Base-by-base conservation (phyloP, 2,888 invertebrate species). In the Caenorhabditis drosophilae region DNA sequence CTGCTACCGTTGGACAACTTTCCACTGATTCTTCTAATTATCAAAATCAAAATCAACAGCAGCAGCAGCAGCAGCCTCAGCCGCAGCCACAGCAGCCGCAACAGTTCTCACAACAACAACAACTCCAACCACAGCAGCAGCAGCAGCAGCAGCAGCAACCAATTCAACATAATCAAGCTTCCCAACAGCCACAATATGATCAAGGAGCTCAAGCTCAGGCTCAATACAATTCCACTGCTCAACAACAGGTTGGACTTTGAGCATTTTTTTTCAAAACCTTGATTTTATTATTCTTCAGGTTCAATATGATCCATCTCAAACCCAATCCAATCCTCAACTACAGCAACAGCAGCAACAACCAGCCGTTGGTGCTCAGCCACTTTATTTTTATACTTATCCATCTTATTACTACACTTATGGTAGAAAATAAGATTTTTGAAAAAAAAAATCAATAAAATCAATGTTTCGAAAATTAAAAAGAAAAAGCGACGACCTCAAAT, bases 401-500 rank as follows among this genome's bases (percentile, higher is more conserved):
- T 67, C 62, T 36, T 66, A 66, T 35, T 68, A 68, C 42, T 64
- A 64, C 23, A 45, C 49, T 20, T 42, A 42, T 52, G 71, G 71
- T 58, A 67, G 52, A 49, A 68, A 71, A 59, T 71, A 66, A 49
- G n/a, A n/a, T 60, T n/a, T n/a, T n/a, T n/a, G n/a, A n/a, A n/a
- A n/a, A n/a, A n/a, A n/a, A n/a, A n/a, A n/a, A 12, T 9, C 31
- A 31, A 31, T 31, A 31, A 12, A 12, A 18, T 18, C 22, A 50
- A 20, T n/a, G n/a, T n/a, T n/a, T n/a, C n/a, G n/a, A n/a, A n/a
- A n/a, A n/a, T n/a, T n/a, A n/a, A n/a, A n/a, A n/a, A n/a, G n/a
- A n/a, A n/a, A n/a, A n/a, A n/a, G n/a, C n/a, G n/a, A n/a, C n/a
- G n/a, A n/a, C n/a, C n/a, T n/a, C n/a, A n/a, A n/a, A n/a, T n/a